A percentile compares a stretch with the other conserved stretches of the same genome.
Conservation (phyloP, 2,113 vertebrate species). For the Serinus canaria region DNA sequence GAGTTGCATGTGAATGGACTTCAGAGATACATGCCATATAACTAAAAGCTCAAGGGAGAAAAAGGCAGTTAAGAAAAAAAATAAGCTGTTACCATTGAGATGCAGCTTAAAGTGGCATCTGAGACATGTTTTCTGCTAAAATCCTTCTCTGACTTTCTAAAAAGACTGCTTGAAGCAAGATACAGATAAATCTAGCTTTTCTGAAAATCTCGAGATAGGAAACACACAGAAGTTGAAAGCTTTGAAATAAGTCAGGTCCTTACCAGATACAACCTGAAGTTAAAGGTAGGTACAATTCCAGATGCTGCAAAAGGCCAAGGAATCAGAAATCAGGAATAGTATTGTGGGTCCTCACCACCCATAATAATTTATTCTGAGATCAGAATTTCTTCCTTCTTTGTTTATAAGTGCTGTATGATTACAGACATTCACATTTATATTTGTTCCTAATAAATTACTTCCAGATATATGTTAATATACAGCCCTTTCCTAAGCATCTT, state of each 20-base stretch:
- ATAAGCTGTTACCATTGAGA: not conserved
- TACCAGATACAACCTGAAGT: not conserved
- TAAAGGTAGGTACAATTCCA: not conserved
- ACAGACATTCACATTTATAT: not conserved
- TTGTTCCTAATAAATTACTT: not conserved
- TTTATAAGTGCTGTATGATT: not conserved
- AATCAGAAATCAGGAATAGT: not conserved
- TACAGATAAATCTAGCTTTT: not conserved
- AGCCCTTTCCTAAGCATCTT: not conserved
- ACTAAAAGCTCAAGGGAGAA: not conserved
- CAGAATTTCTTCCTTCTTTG: not conserved
- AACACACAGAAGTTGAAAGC: not conserved
- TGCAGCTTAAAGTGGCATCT: not conserved
- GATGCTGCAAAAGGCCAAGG: not conserved
- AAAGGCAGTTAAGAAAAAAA: slow-evolving; percentile 8
- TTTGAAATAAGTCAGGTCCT: not conserved
- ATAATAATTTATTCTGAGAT: not conserved
- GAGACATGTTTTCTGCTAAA: not conserved
- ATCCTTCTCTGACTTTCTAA: not conserved
- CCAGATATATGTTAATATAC: not conserved
- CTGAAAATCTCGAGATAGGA: not conserved
- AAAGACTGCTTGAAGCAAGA: not conserved
- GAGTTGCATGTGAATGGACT: slow-evolving; percentile 33
- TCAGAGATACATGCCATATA: not conserved
- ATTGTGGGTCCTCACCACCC: not conserved